These are phyloP conservation scores for Conus betulinus DNA, from an alignment of 1,140 invertebrate genomes.

Conservation along the genomic window DNA sequence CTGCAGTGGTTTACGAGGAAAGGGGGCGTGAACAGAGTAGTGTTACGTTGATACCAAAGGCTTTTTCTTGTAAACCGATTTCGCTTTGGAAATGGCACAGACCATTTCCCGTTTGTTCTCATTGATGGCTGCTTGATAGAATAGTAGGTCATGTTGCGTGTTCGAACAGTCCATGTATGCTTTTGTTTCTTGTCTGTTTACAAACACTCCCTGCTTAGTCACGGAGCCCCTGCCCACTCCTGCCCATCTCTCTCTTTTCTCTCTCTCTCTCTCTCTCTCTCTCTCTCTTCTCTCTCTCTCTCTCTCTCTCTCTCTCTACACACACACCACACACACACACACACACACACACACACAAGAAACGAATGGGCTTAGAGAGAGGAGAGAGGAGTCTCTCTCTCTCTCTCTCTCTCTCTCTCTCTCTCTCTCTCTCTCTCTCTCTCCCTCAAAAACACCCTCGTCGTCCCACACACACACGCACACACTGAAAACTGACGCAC, in stretches of 20 bases:
- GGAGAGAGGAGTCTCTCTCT: background rate
- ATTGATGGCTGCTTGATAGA: background rate
- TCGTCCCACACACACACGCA: background rate
- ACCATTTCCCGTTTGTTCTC: background rate
- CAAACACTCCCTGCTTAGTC: background rate
- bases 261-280: background rate
- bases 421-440: background rate
- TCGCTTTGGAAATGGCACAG: too few species aligned
- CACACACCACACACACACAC: background rate
- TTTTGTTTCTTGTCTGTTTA: too few species aligned
- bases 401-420: slow-evolving; percentile 5
- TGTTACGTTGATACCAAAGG: background rate
- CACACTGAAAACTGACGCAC: too few species aligned
- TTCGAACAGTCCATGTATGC: too few species aligned
- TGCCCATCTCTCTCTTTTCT: background rate
- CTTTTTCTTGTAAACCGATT: background rate
- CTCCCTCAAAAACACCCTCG: background rate
- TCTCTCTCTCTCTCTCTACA: background rate
- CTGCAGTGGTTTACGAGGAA: too few species aligned
- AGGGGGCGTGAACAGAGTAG: background rate
- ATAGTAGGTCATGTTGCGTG: background rate
- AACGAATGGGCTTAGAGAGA: background rate
- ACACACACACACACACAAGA: background rate
- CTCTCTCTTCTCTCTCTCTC: background rate
- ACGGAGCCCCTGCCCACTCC: background rate